phyloP scores from a whole-genome alignment of 2,113 vertebrate species.

The Pogonocichla stellata region DNA sequence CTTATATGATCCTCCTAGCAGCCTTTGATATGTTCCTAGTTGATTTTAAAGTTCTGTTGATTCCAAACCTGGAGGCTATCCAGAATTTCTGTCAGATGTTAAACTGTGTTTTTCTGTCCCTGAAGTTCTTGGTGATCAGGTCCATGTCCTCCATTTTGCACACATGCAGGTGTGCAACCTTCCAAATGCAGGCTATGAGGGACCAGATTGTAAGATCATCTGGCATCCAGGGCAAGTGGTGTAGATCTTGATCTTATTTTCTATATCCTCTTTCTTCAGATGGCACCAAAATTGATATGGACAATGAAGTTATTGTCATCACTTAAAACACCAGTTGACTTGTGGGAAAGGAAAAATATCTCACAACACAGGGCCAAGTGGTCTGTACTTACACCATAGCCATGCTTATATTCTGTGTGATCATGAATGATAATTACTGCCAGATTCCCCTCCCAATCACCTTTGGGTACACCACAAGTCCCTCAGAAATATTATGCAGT shows the following conservation, averaged over 20 bases:
- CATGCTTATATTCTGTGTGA: conserved; percentile 14
- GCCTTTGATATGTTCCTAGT: not conserved
- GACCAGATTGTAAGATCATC: not conserved
- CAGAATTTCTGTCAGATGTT: not conserved
- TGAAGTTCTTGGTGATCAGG: not conserved
- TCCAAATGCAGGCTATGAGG: not conserved
- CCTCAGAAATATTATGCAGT: not conserved
- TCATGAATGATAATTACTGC: not conserved
- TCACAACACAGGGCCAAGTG: not conserved
- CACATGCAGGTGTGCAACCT: not conserved
- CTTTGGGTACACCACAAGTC: not conserved
- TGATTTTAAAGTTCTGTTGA: not conserved
- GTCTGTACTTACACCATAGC: not conserved
- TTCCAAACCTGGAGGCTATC: not conserved
- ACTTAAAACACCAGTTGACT: not conserved
- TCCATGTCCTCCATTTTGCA: not conserved
- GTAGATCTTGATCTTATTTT: not conserved
- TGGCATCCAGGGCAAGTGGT: not conserved
- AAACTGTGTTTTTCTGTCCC: not conserved
- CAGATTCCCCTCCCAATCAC: not conserved
- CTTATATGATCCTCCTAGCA: not conserved
- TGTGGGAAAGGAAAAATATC: not conserved
- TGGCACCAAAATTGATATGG: not conserved
- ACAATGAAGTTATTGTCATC: not conserved
- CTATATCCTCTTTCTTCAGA: not conserved